Evolutionary conservation across 2,113 vertebrate genomes (phyloP).

Genomic region (Microtus pennsylvanicus): DNA sequence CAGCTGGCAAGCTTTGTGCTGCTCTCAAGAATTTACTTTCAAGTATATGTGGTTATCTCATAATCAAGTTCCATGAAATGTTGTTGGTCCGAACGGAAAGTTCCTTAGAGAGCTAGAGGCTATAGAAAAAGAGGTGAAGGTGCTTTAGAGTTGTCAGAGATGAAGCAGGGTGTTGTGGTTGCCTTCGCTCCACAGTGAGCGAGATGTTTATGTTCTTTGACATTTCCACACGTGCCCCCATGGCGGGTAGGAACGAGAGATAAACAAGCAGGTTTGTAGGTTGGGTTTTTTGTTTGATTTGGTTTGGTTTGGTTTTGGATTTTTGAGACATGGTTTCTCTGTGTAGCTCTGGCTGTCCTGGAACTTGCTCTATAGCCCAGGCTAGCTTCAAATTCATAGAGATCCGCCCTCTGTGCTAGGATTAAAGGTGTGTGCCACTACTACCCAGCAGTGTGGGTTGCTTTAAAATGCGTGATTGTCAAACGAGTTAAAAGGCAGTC

Average conservation of each 20-base stretch:
- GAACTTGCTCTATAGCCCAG: neutral
- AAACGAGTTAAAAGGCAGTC: neutral
- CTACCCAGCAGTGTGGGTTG: neutral
- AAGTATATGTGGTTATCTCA: neutral
- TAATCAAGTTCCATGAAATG: neutral
- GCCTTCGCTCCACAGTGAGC: neutral
- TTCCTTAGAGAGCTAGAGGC: neutral
- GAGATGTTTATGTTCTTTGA: neutral
- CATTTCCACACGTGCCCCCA: rapidly evolving
- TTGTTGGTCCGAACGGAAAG: neutral
- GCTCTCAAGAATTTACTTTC: neutral
- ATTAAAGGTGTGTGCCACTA: neutral
- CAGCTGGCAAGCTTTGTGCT: neutral
- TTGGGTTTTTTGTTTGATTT: neutral
- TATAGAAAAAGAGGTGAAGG: neutral
- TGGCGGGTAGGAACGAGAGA: neutral
- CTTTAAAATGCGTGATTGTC: neutral
- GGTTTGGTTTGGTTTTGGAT: neutral
- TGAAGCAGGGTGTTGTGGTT: neutral
- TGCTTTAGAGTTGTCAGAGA: neutral
- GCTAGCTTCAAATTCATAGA: neutral
- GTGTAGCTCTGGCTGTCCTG: neutral
- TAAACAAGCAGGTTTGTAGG: neutral
- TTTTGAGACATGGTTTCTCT: neutral
- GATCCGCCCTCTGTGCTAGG: neutral